Conservation (phyloP, 2,888 invertebrate genomes). For the Sminthurinus aureus region DNA sequence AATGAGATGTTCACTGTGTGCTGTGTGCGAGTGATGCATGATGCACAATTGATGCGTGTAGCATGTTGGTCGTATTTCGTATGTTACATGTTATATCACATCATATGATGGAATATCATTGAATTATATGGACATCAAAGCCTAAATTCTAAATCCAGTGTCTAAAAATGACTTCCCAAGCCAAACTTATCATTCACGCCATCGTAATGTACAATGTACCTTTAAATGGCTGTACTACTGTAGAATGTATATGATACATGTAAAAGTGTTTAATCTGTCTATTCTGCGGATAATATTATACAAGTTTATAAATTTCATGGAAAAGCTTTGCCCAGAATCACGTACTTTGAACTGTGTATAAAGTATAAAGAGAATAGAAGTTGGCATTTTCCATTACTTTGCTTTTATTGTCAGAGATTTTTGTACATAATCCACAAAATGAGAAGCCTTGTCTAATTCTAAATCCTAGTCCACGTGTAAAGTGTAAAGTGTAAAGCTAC, state of each 20-base stretch:
- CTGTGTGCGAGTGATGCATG: too few species aligned
- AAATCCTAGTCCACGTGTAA: not conserved
- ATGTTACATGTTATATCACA: not conserved
- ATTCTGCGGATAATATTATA: not conserved
- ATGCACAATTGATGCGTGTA: too few species aligned
- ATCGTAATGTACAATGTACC: not conserved
- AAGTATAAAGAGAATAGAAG: not conserved
- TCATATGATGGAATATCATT: too few species aligned
- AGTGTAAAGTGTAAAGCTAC: not conserved
- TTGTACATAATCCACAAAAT: slow-evolving; percentile 4
- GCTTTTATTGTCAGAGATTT: slow-evolving; percentile 11
- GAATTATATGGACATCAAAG: not conserved
- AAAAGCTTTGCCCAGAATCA: not conserved
- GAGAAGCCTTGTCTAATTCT: slow-evolving; percentile 12
- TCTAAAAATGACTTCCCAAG: too few species aligned
- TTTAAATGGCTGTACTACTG: not conserved
- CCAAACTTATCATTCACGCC: too few species aligned
- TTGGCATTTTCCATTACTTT: slow-evolving; percentile 1
- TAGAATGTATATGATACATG: too few species aligned
- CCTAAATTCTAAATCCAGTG: not conserved
- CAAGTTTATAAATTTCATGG: slow-evolving; percentile 8
- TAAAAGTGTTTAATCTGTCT: not conserved
- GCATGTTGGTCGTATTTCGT: not conserved
- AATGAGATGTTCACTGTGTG: too few species aligned
- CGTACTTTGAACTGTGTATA: slow-evolving; percentile 20